A percentile compares a stretch with the other conserved stretches of the same genome.
These are phyloP conservation scores for Seira sanloemensis DNA, from an alignment of 2,888 invertebrate species.

Conservation along the genomic window DNA sequence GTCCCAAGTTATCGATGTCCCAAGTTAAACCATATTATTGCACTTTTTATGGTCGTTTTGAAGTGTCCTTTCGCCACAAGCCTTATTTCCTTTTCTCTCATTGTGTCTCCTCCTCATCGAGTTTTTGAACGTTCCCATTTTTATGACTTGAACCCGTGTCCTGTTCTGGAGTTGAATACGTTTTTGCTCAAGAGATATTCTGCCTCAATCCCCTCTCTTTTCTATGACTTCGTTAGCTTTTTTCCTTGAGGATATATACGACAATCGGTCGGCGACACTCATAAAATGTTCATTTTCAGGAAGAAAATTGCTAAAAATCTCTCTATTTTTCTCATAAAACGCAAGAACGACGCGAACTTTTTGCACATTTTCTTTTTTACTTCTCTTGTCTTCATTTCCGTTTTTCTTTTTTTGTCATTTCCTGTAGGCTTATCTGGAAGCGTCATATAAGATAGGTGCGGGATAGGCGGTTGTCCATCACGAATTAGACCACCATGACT, in stretches of 20 bases:
- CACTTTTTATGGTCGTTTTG: conserved; percentile 59
- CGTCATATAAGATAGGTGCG: too few relatives aligned
- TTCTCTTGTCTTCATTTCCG: conserved; percentile 51
- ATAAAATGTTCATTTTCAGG: conserved; percentile 60
- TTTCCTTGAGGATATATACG: not conserved
- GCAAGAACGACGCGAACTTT: conserved; percentile 27
- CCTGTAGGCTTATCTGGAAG: not conserved
- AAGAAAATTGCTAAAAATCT: conserved; percentile 57
- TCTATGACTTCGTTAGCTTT: not conserved
- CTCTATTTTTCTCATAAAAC: conserved; percentile 57
- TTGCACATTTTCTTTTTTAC: conserved; percentile 40
- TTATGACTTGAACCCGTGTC: conserved; percentile 58
- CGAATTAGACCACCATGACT: not conserved
- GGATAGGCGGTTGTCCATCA: too few relatives aligned
- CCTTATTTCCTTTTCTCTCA: conserved; percentile 62
- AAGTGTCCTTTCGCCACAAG: conserved; percentile 66
- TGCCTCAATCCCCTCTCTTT: not conserved
- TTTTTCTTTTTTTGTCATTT: conserved; percentile 20
- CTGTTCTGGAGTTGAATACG: too few relatives aligned
- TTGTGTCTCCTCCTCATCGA: conserved; percentile 26
- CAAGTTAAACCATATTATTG: conserved; percentile 60
- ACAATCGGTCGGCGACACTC: conserved; percentile 51
- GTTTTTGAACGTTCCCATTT: conserved; percentile 16
- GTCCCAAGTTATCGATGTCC: too few relatives aligned
- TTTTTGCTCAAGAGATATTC: too few relatives aligned